Evolutionary conservation across 2,797 vertebrate species (phyloP).

Genomic region (Pangasius krempfi): DNA sequence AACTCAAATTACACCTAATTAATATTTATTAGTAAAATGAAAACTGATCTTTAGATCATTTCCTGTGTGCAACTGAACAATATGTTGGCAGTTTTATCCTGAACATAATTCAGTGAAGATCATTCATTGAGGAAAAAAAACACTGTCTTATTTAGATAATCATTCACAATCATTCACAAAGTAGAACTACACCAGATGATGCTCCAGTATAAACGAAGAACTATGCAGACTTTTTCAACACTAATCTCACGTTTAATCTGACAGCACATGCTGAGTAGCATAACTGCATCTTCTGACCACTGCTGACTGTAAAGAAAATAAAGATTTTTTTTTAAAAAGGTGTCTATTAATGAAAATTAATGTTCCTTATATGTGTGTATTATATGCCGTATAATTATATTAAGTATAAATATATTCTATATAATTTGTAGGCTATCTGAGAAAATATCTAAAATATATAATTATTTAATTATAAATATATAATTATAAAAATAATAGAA

Average conservation of each 20-base stretch:
- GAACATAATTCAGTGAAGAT: too few species aligned
- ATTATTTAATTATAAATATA: too few species aligned
- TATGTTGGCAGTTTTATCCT: too few species aligned
- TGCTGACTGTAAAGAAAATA: conserved; percentile 9
- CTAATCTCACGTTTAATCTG: neutral
- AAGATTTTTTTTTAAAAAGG: neutral
- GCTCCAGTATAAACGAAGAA: neutral
- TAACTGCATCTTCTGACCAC: neutral
- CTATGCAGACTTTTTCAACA: neutral
- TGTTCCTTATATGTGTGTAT: neutral
- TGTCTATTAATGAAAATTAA: neutral
- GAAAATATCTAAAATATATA: neutral
- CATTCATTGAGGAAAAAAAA: too few species aligned
- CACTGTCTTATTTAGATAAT: too few species aligned
- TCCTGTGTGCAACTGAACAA: too few species aligned
- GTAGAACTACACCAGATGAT: neutral
- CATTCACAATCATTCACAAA: neutral
- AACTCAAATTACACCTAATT: neutral
- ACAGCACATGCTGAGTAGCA: neutral
- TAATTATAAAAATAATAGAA: too few species aligned
- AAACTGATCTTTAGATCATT: neutral
- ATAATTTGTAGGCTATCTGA: neutral
- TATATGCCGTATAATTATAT: neutral
- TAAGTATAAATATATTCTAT: neutral
- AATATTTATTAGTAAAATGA: conserved; percentile 1